A percentile compares a stretch with the other conserved stretches of the same genome.
Conservation (phyloP, 64 coral and sea anemone genomes). For the Dendronephthya gigantea region DNA sequence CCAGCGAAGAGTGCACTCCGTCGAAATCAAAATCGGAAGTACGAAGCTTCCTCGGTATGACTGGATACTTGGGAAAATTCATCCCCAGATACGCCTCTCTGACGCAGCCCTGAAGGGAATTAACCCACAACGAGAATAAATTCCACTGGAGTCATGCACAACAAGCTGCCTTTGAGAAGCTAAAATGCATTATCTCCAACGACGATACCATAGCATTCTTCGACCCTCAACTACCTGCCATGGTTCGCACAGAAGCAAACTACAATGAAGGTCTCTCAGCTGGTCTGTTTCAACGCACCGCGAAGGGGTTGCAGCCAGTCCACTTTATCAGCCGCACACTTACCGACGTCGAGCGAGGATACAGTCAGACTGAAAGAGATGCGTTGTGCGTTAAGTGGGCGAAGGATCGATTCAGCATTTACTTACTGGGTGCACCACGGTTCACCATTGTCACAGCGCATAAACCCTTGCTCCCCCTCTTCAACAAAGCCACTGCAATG, state of each 20-base stretch:
- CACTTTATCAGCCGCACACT: neutral
- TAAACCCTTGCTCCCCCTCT: neutral
- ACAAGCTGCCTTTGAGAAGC: neutral
- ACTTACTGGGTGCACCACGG: neutral
- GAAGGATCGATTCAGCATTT: neutral
- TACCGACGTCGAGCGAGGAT: neutral
- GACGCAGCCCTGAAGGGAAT: neutral
- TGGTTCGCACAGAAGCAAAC: neutral
- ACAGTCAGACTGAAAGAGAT: conserved; percentile 15
- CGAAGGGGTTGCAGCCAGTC: neutral
- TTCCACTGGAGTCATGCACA: neutral
- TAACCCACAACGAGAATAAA: neutral
- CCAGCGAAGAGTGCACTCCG: no score
- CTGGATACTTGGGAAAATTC: neutral
- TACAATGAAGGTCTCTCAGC: neutral
- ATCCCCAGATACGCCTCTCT: conserved; percentile 4
- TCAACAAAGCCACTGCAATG: neutral
- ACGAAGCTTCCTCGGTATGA: neutral
- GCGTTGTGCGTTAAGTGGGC: neutral
- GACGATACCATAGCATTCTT: neutral
- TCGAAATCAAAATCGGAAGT: neutral
- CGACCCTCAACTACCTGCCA: neutral
- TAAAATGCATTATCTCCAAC: neutral
- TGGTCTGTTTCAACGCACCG: neutral
- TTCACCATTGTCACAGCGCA: conserved; percentile 7